Percentiles rank a stretch among this genome's conserved stretches.
Conservation (phyloP, 2,113 vertebrate species). For the Syngnathus scovelli region DNA sequence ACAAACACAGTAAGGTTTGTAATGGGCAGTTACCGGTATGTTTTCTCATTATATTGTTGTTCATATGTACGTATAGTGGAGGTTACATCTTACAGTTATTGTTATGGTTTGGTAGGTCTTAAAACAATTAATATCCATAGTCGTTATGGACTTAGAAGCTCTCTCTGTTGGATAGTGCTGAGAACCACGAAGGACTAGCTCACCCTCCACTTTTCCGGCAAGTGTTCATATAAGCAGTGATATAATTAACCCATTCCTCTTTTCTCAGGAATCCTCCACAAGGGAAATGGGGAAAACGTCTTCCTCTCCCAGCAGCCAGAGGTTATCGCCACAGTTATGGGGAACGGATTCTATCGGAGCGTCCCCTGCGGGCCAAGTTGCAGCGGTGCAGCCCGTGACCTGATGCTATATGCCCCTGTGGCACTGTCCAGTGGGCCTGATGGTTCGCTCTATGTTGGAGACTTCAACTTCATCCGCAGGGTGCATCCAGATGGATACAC, state of each 20-base stretch:
- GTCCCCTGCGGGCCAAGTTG: conserved; percentile 77
- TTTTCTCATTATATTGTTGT: not conserved
- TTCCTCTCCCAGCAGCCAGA: conserved; percentile 95
- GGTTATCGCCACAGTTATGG: conserved; percentile 91
- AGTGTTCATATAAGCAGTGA: not conserved
- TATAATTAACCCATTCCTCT: conserved; percentile 7
- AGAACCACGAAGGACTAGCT: not conserved
- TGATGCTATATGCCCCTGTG: conserved; percentile 93
- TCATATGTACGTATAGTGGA: not conserved
- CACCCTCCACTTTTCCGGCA: not conserved
- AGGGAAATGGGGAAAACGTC: conserved; percentile 95
- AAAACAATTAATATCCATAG: not conserved
- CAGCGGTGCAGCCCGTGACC: conserved; percentile 80
- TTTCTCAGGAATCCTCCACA: conserved; percentile 88
- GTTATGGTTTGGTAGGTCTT: not conserved
- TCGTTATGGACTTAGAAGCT: not conserved
- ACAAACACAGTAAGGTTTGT: not conserved
- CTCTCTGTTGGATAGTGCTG: not conserved
- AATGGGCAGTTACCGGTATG: no score
- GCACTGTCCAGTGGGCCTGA: conserved; percentile 89
- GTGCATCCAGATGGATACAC: conserved; percentile 88
- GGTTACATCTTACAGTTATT: not conserved
- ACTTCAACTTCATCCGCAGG: conserved; percentile 93
- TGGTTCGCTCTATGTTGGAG: conserved; percentile 89
- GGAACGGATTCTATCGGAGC: conserved; percentile 87